Percentiles rank a stretch among this genome's conserved stretches.
phyloP scores from a whole-genome alignment of 1,140 invertebrate genomes.

The Drosophila teissieri region DNA sequence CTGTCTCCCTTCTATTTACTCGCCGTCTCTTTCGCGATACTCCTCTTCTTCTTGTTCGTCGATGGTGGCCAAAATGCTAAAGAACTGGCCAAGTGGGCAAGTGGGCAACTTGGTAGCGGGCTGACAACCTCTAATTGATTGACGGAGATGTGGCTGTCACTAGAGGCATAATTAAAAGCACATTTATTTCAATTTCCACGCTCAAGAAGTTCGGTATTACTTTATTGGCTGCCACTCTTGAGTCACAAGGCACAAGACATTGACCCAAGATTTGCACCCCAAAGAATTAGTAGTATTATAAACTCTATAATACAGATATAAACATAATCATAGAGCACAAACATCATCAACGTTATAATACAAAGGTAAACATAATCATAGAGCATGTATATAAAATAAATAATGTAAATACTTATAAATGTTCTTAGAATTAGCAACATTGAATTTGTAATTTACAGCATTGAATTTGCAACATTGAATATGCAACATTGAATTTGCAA shows the following conservation, averaged over 20 bases:
- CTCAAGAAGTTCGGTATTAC: slow-evolving; percentile 43
- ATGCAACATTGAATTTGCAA: too few species aligned
- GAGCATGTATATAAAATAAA: too few species aligned
- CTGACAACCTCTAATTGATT: slow-evolving; percentile 63
- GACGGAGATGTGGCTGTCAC: slow-evolving; percentile 58
- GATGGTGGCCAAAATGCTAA: background rate
- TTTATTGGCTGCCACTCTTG: slow-evolving; percentile 1
- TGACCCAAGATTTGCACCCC: background rate
- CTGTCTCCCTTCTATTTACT: background rate
- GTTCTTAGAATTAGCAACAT: too few species aligned
- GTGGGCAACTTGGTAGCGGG: background rate
- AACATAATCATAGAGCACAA: too few species aligned
- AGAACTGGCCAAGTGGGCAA: background rate
- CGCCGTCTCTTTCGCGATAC: background rate
- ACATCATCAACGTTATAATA: too few species aligned
- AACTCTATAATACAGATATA: too few species aligned
- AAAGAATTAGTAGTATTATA: too few species aligned
- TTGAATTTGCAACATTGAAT: too few species aligned
- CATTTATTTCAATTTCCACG: slow-evolving; percentile 75
- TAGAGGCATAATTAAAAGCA: slow-evolving; percentile 73
- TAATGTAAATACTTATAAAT: too few species aligned
- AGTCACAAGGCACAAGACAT: background rate
- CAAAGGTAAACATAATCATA: too few species aligned
- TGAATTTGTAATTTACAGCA: too few species aligned
- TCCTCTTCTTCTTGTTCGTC: background rate